Conservation (phyloP, 1,140 invertebrate genomes). For the Stenopsyche tienmushanensis region DNA sequence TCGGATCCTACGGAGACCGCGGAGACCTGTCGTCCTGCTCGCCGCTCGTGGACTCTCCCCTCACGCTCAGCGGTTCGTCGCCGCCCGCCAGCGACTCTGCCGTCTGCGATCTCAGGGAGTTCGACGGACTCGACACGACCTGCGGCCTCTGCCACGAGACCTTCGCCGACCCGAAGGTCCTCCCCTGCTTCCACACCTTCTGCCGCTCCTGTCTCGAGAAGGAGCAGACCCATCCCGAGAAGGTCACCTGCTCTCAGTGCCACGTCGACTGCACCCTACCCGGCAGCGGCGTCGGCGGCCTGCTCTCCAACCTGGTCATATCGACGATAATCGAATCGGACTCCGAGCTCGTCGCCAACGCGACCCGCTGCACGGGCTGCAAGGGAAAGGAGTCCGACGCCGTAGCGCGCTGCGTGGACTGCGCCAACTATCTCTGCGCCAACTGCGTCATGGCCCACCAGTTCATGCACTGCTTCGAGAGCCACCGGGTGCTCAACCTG, state of each 20-base stretch:
- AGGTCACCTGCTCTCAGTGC: conserved; percentile 80
- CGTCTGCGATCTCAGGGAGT: conserved; percentile 65
- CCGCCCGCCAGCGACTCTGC: conserved; percentile 78
- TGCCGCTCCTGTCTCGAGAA: conserved; percentile 79
- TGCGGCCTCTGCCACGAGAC: conserved; percentile 82
- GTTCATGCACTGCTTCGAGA: conserved; percentile 98
- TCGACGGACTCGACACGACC: conserved; percentile 62
- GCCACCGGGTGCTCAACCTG: conserved; percentile 84
- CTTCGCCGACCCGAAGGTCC: conserved; percentile 69
- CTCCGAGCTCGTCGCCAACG: conserved; percentile 54
- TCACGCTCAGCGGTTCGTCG: conserved; percentile 79
- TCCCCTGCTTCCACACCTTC: conserved; percentile 82
- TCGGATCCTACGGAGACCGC: conserved; percentile 77
- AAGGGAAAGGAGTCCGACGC: conserved; percentile 84
- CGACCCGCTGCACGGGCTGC: conserved; percentile 80
- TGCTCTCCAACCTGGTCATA: conserved; percentile 67
- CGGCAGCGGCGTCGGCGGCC: conserved; percentile 58
- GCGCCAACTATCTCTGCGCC: conserved; percentile 90
- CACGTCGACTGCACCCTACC: conserved; percentile 68
- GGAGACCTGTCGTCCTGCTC: conserved; percentile 58
- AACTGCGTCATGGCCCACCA: conserved; percentile 98
- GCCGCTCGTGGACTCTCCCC: conserved; percentile 68
- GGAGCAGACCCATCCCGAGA: conserved; percentile 70
- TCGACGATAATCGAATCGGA: conserved; percentile 60
- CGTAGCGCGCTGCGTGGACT: conserved; percentile 90